These are phyloP conservation scores for Apotomis betuletana DNA, from an alignment of 2,888 invertebrate genomes.

Conservation along the genomic window DNA sequence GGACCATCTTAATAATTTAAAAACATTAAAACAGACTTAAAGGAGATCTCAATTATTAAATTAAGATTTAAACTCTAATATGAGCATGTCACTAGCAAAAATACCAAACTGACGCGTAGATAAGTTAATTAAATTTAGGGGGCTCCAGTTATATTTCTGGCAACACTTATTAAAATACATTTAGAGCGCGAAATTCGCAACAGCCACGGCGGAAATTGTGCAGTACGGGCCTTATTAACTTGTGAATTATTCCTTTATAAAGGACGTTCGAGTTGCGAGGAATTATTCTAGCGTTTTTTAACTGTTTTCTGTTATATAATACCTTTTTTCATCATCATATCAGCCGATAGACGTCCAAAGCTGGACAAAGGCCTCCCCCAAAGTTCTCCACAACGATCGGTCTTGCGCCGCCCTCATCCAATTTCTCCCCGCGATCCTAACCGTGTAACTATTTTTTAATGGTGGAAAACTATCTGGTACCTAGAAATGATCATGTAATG, in stretches of 20 bases:
- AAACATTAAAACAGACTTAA: too few species aligned
- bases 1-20: too few species aligned
- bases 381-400: too few species aligned
- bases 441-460: too few species aligned
- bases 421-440: too few species aligned
- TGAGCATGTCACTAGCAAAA: slow-evolving; percentile 15
- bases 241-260: slow-evolving; percentile 35
- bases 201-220: slow-evolving; percentile 41
- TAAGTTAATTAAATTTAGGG: slow-evolving; percentile 40
- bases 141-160: slow-evolving; percentile 38
- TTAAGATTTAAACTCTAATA: background rate
- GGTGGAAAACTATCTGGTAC: too few species aligned
- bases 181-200: slow-evolving; percentile 37
- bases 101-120: slow-evolving; percentile 18
- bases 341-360: too few species aligned
- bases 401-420: too few species aligned
- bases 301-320: background rate
- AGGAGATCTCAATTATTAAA: too few species aligned
- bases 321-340: too few species aligned
- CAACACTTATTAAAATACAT: slow-evolving; percentile 42
- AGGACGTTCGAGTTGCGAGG: slow-evolving; percentile 15
- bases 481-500: too few species aligned
- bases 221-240: slow-evolving; percentile 37
- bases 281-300: slow-evolving; percentile 19
- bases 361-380: too few species aligned